A percentile compares a stretch with the other conserved stretches of the same genome.
phyloP scores from a whole-genome alignment of 2,888 invertebrate genomes.

The Pammene fasciana region DNA sequence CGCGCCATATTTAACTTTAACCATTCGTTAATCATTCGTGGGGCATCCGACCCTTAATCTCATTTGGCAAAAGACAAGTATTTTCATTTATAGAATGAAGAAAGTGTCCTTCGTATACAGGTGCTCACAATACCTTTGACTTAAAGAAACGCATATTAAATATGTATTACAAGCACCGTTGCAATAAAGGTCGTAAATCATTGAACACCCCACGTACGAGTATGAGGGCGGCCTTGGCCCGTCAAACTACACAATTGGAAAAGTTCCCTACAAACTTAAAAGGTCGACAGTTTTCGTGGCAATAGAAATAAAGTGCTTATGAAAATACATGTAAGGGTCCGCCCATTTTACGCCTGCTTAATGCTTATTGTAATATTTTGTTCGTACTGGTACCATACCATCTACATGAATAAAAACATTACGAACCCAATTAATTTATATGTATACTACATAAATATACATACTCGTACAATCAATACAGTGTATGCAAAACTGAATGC shows the following conservation, averaged over 20 bases:
- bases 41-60: too few species aligned
- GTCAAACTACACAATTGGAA: slow-evolving; percentile 21
- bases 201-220: background rate
- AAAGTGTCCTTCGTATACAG: too few species aligned
- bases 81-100: too few species aligned
- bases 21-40: too few species aligned
- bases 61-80: too few species aligned
- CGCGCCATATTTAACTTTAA: too few species aligned
- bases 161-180: background rate
- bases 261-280: slow-evolving; percentile 7
- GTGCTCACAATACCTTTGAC: background rate
- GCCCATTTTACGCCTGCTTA: background rate
- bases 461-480: too few species aligned
- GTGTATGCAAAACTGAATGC: too few species aligned
- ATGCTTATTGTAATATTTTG: background rate
- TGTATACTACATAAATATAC: too few species aligned
- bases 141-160: too few species aligned
- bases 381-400: background rate
- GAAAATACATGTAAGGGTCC: background rate
- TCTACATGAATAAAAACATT: background rate
- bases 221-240: slow-evolving; percentile 9
- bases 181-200: slow-evolving; percentile 9
- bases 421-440: too few species aligned
- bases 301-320: background rate
- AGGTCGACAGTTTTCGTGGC: slow-evolving; percentile 15